Base-by-base conservation (phyloP, 2,888 invertebrate species). In the Penaeus monodon region DNA sequence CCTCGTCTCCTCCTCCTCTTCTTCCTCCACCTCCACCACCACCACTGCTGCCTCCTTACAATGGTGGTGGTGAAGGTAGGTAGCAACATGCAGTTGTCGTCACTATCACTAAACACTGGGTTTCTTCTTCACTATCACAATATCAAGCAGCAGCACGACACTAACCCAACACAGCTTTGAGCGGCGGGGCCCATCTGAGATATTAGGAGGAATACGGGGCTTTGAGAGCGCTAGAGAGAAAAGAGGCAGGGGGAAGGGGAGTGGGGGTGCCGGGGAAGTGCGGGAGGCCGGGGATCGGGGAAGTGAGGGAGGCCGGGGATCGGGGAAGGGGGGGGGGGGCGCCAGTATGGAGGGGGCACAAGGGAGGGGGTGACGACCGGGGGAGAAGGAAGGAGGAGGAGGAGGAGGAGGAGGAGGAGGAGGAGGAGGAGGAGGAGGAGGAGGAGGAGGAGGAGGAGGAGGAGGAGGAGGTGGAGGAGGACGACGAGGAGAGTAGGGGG, bases 171-270 rank as follows among this genome's bases (percentile, higher is more conserved):
- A 80, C 65, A 65, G 80, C 65, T 80, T 80, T 65, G 80, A 80
- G 80, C 80, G 65, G 80, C 80, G 80, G 63, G 80, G 80, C 80
- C 80, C 80, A 80, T 80, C 80, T 80, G 80, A 80, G 80, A 80
- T 80, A 80, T 80, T 80, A 82, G 74, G 82, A 86, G 76, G 86
- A 76, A 81, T 81, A 81, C 66, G 86, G 76, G 76, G 66, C 81
- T 76, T 76, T 65, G 78, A 65, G 77, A 76, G 77, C 74, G 76
- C 66, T 81, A 81, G 80, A 81, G 73, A 85, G 81, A 79, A 81
- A 81, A 66, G 81, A 86, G 81, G 86, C 66, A 68, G 66, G 66
- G 63, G 68, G 33, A n/a, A 49, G 29, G 85, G 79, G 65, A 80
- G 80, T 22, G 44, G 74, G 86, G 27, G 44, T 74, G 38, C 10